Evolutionary conservation across 1,140 invertebrate genomes (phyloP), one percentile per base, ranked within the genome.

Genomic region (Hestina assimilis): DNA sequence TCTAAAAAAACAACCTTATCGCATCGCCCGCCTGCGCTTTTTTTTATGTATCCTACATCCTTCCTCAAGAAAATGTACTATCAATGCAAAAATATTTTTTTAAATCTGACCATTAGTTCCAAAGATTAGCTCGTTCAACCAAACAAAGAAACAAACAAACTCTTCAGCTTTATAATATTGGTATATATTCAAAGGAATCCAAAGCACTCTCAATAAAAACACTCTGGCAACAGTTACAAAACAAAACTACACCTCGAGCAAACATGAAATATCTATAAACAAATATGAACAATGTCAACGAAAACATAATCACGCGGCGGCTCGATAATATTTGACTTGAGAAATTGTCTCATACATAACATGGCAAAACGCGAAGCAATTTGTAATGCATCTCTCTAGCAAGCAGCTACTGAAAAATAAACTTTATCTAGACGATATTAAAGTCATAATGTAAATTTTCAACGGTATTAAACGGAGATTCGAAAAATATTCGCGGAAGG

Each of bases 281-380:
- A 54, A 48, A 54, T 38, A n/a, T 29, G 26, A 42, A 35, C 11
- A 52, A 17, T 31, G 41, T 23, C 15, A 53, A 23, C n/a, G 33
- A 43, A 23, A 26, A 28, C 12, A 40, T 17, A 42, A 41, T 40
- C 31, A 29, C 14, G 19, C n/a, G 8, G 15, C 14, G 8, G 15
- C 31, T 41, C 40, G 45, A 58, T 58, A 58, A 58, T 58, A 58
- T 58, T 58, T 50, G 45, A 29, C 35, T 41, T 42, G 21, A 50
- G 53, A 45, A 31, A 53, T 53, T 53, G 51, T 53, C 51, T 53
- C 40, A 24, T 40, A 52, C 28, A n/a, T 9, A 46, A 28, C 26
- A 17, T 24, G 28, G 28, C 15, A 41, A 43, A 50, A 58, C 17
- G 26, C 55, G 50, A 58, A 50, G 29, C 28, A 58, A 35, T 23